Conservation (phyloP, 92 coral and sea anemone species). For the Phenganax marumi region DNA sequence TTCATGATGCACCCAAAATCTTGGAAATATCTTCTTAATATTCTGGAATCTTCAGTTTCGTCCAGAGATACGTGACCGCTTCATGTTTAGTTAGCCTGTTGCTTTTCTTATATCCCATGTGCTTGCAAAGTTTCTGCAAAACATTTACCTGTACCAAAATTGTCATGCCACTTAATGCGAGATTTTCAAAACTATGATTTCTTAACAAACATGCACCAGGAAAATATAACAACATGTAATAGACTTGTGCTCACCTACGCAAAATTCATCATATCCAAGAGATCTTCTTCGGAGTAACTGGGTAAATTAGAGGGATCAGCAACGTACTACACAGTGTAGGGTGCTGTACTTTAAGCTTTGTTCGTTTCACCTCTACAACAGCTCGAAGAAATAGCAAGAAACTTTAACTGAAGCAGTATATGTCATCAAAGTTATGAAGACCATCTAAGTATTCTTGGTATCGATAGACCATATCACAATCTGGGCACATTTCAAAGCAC, state of each 20-base stretch:
- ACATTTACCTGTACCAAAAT: slow-evolving; percentile 33
- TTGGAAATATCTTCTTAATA: slow-evolving; percentile 53
- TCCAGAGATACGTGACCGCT: slow-evolving; percentile 26
- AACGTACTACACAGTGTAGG: not conserved
- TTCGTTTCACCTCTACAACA: slow-evolving; percentile 42
- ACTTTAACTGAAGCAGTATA: slow-evolving; percentile 35
- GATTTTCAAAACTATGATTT: not conserved
- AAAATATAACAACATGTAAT: not conserved
- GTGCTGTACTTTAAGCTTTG: too few relatives aligned
- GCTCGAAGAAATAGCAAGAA: slow-evolving; percentile 45
- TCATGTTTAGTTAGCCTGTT: slow-evolving; percentile 42
- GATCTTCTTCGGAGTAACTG: slow-evolving; percentile 45
- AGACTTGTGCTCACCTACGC: slow-evolving; percentile 34
- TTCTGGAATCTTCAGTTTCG: slow-evolving; percentile 46
- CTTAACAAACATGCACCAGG: not conserved
- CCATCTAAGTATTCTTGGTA: slow-evolving; percentile 55
- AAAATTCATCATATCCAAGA: slow-evolving; percentile 54
- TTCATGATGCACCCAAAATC: slow-evolving; percentile 58
- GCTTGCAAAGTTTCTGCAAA: slow-evolving; percentile 37
- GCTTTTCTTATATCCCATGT: slow-evolving; percentile 18
- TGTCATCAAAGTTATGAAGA: slow-evolving; percentile 51
- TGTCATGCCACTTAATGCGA: too few relatives aligned
- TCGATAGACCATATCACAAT: slow-evolving; percentile 37
- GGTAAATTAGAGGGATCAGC: not conserved
- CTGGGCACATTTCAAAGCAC: slow-evolving; percentile 25